phyloP scores from a whole-genome alignment of 2,888 invertebrate species.

The Philopedon plagiatum region DNA sequence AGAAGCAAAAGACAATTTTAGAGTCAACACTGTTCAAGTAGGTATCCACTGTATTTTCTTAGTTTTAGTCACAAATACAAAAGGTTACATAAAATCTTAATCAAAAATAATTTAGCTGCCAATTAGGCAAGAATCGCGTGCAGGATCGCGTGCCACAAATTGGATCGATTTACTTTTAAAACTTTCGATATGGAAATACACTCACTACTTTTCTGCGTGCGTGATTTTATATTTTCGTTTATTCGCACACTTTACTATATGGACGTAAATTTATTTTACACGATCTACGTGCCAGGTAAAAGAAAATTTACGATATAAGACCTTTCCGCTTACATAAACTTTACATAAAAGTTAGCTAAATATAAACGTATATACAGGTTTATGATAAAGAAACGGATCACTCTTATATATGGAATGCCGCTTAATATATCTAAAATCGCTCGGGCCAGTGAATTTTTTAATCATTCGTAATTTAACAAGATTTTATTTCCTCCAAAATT shows the following conservation, averaged over 20 bases:
- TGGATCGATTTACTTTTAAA: conserved; percentile 12
- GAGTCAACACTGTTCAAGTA: no score
- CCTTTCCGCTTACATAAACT: not conserved
- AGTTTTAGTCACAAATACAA: no score
- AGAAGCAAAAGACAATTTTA: no score
- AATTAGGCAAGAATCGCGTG: conserved; percentile 19
- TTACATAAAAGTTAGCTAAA: not conserved
- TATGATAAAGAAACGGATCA: no score
- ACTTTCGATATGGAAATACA: not conserved
- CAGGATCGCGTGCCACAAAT: not conserved
- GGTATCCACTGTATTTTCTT: no score
- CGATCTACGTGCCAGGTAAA: not conserved
- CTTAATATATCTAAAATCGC: no score
- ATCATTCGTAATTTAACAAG: no score
- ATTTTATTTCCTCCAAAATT: no score
- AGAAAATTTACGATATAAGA: not conserved
- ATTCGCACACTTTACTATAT: conserved; percentile 4
- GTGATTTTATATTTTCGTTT: conserved; percentile 18
- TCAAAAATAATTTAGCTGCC: conserved; percentile 5
- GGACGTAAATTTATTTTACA: conserved; percentile 8
- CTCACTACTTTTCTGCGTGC: not conserved
- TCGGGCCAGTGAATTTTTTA: no score
- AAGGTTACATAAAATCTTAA: conserved; percentile 14
- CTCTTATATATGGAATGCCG: no score
- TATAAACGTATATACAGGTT: no score